These are phyloP conservation scores for Salvator merianae DNA, from an alignment of 2,113 vertebrate species.

Conservation along the genomic window DNA sequence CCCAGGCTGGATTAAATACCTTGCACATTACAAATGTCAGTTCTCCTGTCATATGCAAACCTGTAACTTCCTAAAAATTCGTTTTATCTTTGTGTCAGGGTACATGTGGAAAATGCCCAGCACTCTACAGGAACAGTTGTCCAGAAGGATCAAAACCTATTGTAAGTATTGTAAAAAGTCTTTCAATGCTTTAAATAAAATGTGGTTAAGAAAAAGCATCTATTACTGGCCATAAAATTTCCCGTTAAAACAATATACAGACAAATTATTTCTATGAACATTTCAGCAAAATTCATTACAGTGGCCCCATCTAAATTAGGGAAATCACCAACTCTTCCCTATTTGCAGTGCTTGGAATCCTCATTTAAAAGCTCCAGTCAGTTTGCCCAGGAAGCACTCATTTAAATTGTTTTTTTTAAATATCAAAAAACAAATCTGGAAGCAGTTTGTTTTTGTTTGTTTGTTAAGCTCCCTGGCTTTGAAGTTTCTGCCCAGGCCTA, in stretches of 20 bases:
- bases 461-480: no score
- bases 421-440: no score
- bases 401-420: no score
- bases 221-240: not conserved
- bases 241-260: not conserved
- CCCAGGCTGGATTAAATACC: not conserved
- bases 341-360: no score
- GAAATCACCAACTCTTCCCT: no score
- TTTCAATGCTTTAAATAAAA: no score
- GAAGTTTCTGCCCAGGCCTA: no score
- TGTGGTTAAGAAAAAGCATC: no score
- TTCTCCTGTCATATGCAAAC: not conserved
- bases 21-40: not conserved
- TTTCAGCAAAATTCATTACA: not conserved
- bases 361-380: no score
- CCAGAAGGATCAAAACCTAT: conserved; percentile 63
- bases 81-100: conserved; percentile 64
- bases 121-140: conserved; percentile 59
- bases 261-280: not conserved
- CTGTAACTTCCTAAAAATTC: not conserved
- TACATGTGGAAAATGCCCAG: conserved; percentile 72
- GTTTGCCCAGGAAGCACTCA: no score
- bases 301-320: not conserved
- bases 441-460: no score
- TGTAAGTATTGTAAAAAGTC: conserved; percentile 69